Conservation (phyloP, 2,888 invertebrate genomes). For the Coleophora flavipennella region DNA sequence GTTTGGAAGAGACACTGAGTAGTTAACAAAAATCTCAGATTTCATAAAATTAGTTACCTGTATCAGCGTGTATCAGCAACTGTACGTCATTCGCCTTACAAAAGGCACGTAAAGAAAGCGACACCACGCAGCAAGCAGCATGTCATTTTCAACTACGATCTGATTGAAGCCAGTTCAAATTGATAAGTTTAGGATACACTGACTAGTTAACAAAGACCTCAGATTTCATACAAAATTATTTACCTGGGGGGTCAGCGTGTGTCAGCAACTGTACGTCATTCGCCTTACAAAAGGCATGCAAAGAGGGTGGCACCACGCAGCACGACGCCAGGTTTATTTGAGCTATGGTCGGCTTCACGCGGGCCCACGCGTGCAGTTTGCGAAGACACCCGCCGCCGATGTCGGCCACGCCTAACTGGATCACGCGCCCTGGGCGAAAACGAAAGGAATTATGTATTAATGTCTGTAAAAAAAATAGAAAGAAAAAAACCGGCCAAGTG, state of each 20-base stretch:
- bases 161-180: conserved; percentile 88
- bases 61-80: conserved; percentile 94
- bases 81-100: conserved; percentile 92
- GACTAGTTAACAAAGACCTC: too few species aligned
- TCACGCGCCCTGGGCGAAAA: conserved; percentile 53
- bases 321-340: conserved; percentile 95
- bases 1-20: too few species aligned
- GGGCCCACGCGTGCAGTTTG: conserved; percentile 82
- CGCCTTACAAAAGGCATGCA: conserved; percentile 91
- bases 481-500: too few species aligned
- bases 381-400: conserved; percentile 87
- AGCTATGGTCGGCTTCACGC: conserved; percentile 87
- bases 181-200: background rate
- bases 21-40: too few species aligned
- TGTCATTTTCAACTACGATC: conserved; percentile 91
- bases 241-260: conserved; percentile 94
- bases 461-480: too few species aligned
- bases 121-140: conserved; percentile 95
- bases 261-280: conserved; percentile 94
- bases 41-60: conserved; percentile 77
- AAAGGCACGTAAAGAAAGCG: conserved; percentile 89
- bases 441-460: background rate
- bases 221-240: conserved; percentile 11
- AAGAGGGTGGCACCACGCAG: conserved; percentile 93
- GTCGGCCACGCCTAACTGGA: conserved; percentile 89